Percentiles rank a stretch among this genome's conserved stretches.
These are phyloP conservation scores for Apolygus lucorum DNA, from an alignment of 1,140 invertebrate species.

Conservation along the genomic window DNA sequence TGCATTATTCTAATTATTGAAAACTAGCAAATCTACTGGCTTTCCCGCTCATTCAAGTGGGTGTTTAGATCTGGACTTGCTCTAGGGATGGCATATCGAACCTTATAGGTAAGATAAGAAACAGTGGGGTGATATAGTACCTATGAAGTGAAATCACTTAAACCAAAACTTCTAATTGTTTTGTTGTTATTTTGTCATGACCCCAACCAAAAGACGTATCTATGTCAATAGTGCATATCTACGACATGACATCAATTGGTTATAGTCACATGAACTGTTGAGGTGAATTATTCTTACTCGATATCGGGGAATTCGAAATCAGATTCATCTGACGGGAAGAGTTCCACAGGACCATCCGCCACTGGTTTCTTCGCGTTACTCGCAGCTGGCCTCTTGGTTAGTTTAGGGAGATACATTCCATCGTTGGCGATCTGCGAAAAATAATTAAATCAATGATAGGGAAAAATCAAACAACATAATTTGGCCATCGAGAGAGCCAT, in stretches of 20 bases:
- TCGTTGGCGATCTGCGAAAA: conserved; percentile 24
- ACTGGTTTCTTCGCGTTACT: conserved; percentile 19
- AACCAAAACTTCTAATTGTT: not conserved
- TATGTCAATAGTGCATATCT: conserved; percentile 3
- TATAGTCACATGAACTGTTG: not conserved
- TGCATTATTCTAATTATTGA: not conserved
- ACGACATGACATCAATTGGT: not conserved
- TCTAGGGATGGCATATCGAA: too few relatives aligned
- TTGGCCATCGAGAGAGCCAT: too few relatives aligned
- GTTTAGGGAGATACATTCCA: conserved; percentile 26
- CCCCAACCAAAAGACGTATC: too few relatives aligned
- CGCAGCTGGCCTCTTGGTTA: conserved; percentile 17
- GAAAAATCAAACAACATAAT: too few relatives aligned
- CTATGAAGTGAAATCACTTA: not conserved
- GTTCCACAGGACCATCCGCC: conserved; percentile 30
- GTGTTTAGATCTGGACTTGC: not conserved
- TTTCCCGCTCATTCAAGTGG: not conserved
- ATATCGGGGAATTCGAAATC: conserved; percentile 28
- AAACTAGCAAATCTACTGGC: not conserved
- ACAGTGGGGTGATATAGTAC: not conserved
- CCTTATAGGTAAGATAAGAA: not conserved
- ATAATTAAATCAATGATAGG: too few relatives aligned
- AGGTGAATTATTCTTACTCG: conserved; percentile 20
- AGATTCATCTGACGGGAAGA: conserved; percentile 32
- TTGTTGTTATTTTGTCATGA: not conserved